These are phyloP conservation scores for Alentia gelatinosa DNA, from an alignment of 2,888 invertebrate species.

Conservation along the genomic window DNA sequence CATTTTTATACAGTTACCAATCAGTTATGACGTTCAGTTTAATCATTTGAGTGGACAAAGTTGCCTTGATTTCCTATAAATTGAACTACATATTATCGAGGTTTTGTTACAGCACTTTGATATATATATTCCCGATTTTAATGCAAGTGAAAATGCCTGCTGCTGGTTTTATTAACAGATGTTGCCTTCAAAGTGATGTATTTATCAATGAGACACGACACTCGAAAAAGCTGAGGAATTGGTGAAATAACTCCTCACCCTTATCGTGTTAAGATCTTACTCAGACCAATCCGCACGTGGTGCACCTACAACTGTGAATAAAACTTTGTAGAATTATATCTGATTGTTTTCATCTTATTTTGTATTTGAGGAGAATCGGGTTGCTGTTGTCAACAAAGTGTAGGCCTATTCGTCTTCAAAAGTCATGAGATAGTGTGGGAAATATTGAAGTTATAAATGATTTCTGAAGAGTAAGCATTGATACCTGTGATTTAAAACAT, in stretches of 20 bases:
- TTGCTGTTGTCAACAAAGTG: too few species aligned
- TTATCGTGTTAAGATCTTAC: background rate
- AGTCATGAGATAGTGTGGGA: too few species aligned
- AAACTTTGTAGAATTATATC: background rate
- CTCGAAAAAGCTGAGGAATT: background rate
- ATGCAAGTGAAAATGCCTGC: background rate
- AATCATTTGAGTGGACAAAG: background rate
- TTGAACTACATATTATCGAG: background rate
- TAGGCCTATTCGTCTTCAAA: too few species aligned
- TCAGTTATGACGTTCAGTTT: background rate
- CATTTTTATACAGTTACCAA: background rate
- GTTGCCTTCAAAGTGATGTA: background rate
- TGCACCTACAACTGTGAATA: slow-evolving; percentile 8
- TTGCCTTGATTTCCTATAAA: too few species aligned
- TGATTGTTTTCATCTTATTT: too few species aligned
- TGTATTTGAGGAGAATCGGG: too few species aligned
- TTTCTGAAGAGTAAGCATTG: too few species aligned
- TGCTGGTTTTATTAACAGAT: background rate
- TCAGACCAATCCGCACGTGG: background rate
- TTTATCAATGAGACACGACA: background rate
- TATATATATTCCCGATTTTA: background rate
- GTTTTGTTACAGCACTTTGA: background rate
- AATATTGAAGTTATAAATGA: too few species aligned
- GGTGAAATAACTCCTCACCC: background rate
- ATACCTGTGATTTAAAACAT: too few species aligned